Evolutionary conservation across 2,113 vertebrate genomes (phyloP).

Genomic region (Antechinus stuartii): DNA sequence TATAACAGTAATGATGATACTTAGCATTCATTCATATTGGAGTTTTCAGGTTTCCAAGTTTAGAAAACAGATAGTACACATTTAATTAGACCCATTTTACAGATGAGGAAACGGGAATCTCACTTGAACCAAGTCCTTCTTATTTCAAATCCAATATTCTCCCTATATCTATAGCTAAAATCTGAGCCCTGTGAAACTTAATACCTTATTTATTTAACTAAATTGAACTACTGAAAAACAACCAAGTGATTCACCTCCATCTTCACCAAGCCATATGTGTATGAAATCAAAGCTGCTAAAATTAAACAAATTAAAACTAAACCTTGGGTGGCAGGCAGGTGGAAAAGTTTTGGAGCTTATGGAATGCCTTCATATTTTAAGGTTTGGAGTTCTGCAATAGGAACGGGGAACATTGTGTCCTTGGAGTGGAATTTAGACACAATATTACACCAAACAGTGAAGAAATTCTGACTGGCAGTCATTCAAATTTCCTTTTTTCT

Average conservation of each 20-base stretch:
- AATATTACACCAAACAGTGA: neutral
- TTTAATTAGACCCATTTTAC: neutral
- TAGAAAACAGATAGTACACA: neutral
- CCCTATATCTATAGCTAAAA: neutral
- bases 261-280: neutral
- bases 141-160: neutral
- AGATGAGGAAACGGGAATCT: neutral
- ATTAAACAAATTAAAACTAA: neutral
- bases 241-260: neutral
- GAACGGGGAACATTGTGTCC: neutral
- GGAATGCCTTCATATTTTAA: neutral
- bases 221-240: neutral
- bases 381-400: neutral
- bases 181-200: neutral
- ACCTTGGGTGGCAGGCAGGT: neutral
- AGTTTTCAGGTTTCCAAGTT: neutral
- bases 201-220: neutral
- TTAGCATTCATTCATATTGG: neutral
- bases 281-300: neutral
- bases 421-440: neutral
- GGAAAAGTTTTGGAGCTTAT: neutral
- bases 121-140: neutral
- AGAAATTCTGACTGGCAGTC: neutral
- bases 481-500: neutral
- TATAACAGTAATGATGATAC: neutral